phyloP scores from a whole-genome alignment of 2,797 vertebrate genomes.

The Natrix natrix region DNA sequence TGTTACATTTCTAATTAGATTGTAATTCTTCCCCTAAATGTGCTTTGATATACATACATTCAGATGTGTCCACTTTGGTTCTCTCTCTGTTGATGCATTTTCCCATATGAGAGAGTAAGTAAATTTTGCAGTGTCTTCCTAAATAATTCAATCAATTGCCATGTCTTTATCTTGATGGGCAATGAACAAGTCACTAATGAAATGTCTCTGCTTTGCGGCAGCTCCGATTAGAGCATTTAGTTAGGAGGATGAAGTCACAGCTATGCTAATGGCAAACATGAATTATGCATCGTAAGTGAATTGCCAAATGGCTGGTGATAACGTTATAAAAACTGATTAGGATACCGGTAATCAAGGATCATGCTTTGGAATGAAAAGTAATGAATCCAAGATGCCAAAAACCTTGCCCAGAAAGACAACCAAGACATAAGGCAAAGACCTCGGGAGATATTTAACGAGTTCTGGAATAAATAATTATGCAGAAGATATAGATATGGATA shows the following conservation, averaged over 20 bases:
- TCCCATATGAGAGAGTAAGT: neutral
- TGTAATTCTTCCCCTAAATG: neutral
- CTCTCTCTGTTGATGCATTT: neutral
- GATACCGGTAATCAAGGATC: neutral
- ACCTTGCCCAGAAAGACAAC: neutral
- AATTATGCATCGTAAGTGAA: conserved; percentile 29
- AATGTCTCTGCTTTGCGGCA: conserved; percentile 40
- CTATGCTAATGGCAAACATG: conserved; percentile 20
- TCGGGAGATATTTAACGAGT: neutral
- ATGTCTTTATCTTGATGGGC: conserved; percentile 56
- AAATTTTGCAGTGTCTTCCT: neutral
- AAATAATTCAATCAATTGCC: conserved; percentile 44
- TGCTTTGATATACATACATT: neutral
- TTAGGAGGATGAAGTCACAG: conserved; percentile 10
- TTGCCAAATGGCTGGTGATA: conserved; percentile 38
- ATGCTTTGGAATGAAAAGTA: neutral
- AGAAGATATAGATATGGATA: neutral
- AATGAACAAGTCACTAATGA: conserved; percentile 55
- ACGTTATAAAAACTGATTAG: conserved; percentile 1
- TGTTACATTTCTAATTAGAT: neutral
- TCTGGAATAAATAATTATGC: neutral
- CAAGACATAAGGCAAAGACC: conserved; percentile 1
- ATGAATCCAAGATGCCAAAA: conserved; percentile 17
- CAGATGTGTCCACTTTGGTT: neutral
- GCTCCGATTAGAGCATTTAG: conserved; percentile 28